Percentiles rank a stretch among this genome's conserved stretches.
phyloP scores from a whole-genome alignment of 2,888 invertebrate species.

The Odontomyia ornata region DNA sequence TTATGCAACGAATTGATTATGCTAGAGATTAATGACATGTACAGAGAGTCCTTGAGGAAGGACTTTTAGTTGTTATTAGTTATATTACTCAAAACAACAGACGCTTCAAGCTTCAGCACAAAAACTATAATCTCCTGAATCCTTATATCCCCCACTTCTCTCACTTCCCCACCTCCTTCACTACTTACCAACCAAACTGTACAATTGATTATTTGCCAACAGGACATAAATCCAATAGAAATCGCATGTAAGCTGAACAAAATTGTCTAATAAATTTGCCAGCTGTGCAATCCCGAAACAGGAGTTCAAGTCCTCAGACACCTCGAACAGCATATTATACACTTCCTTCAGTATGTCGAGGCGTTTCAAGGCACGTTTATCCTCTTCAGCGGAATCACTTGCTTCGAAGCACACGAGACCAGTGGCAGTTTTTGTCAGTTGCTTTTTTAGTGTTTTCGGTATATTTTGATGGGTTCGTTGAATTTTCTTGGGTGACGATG shows the following conservation, averaged over 20 bases:
- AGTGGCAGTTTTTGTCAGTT: background rate
- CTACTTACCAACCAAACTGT: constrained; percentile 28
- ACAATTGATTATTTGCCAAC: constrained; percentile 34
- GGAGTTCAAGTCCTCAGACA: constrained; percentile 47
- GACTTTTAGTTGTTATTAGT: no score
- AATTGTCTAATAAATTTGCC: constrained; percentile 50
- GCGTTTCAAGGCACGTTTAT: constrained; percentile 44
- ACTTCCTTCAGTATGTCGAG: constrained; percentile 45
- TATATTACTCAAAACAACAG: no score
- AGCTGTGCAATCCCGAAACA: constrained; percentile 49
- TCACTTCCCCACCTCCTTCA: no score
- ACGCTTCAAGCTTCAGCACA: no score
- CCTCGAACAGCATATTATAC: constrained; percentile 50
- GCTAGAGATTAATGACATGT: no score
- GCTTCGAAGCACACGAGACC: constrained; percentile 3
- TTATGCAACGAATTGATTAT: no score
- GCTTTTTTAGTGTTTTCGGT: background rate
- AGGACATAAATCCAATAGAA: constrained; percentile 49
- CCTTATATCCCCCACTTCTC: no score
- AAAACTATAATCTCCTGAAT: no score
- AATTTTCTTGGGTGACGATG: background rate
- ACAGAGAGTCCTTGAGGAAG: no score
- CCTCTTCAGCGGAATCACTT: background rate
- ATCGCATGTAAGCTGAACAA: constrained; percentile 51
- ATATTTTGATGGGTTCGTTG: background rate